Percentiles rank a stretch among this genome's conserved stretches.
Evolutionary conservation across 2,888 invertebrate species (phyloP).

Genomic region (Ischnus inquisitorius): DNA sequence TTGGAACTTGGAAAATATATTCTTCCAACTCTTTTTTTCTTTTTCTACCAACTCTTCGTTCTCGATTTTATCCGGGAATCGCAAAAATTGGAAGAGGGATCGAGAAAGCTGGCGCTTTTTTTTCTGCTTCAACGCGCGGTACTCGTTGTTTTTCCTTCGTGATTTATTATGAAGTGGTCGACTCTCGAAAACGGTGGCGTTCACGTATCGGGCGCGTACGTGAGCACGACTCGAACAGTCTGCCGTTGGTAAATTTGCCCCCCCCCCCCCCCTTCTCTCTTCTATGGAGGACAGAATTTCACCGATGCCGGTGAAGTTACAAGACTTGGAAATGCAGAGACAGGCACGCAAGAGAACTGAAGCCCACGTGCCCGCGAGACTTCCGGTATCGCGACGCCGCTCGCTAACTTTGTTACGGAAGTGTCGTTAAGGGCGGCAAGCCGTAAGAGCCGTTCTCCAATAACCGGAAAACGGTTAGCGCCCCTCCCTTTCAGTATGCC

Average conservation of each 20-base stretch:
- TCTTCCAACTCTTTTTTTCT: constrained; percentile 35
- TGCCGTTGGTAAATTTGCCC: background rate
- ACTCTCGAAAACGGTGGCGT: background rate
- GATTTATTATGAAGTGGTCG: constrained; percentile 4
- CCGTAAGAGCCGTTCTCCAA: constrained; percentile 58
- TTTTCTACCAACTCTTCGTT: constrained; percentile 1
- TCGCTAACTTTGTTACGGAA: constrained; percentile 59
- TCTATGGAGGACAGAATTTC: constrained; percentile 3
- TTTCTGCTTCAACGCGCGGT: constrained; percentile 4
- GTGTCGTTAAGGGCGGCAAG: constrained; percentile 58
- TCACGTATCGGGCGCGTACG: background rate
- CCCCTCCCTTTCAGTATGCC: constrained; percentile 14
- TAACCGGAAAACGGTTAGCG: constrained; percentile 41
- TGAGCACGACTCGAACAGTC: background rate
- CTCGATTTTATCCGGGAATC: constrained; percentile 27
- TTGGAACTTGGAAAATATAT: constrained; percentile 57
- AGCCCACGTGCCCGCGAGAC: constrained; percentile 14
- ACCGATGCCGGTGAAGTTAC: constrained; percentile 19
- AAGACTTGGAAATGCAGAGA: background rate
- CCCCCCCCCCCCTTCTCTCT: too few species aligned
- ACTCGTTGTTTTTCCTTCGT: constrained; percentile 9
- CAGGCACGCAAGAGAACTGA: background rate
- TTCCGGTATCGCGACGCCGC: constrained; percentile 8
- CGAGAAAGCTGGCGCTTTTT: constrained; percentile 2
- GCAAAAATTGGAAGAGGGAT: constrained; percentile 28